phyloP scores from a whole-genome alignment of 1,140 invertebrate genomes.

The Lamellibrachia luymesi region DNA sequence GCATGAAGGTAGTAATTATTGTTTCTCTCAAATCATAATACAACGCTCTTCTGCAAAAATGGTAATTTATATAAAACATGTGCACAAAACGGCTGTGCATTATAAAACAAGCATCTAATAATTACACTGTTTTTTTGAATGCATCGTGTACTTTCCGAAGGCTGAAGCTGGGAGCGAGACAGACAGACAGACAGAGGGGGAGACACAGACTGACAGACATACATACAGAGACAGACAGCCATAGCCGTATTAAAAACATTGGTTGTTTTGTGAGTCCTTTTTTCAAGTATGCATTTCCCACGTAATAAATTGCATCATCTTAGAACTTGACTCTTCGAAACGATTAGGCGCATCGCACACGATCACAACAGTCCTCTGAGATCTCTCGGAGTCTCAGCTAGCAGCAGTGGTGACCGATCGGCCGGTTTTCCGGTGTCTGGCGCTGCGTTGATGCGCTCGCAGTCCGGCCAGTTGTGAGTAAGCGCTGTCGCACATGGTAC shows the following conservation, averaged over 20 bases:
- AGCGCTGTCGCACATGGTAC: slow-evolving; percentile 43
- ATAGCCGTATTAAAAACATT: not conserved
- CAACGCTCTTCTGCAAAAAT: too few species aligned
- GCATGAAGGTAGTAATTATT: too few species aligned
- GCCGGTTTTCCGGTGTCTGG: slow-evolving; percentile 36
- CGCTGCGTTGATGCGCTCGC: slow-evolving; percentile 51
- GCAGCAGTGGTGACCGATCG: not conserved
- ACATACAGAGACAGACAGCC: not conserved
- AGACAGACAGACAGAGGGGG: too few species aligned
- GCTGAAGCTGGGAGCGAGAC: too few species aligned
- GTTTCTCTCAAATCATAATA: too few species aligned
- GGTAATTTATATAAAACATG: too few species aligned
- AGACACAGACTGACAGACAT: too few species aligned
- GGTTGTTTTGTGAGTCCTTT: not conserved
- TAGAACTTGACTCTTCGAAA: not conserved
- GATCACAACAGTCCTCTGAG: not conserved
- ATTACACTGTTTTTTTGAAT: too few species aligned
- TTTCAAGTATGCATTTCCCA: not conserved
- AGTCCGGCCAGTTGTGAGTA: slow-evolving; percentile 54
- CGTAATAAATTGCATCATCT: not conserved
- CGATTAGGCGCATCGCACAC: not conserved
- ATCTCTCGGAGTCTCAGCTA: not conserved
- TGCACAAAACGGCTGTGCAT: too few species aligned
- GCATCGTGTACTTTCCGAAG: too few species aligned
- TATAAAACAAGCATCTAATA: too few species aligned